Evolutionary conservation across 2,888 invertebrate species (phyloP).

Genomic region (Tipula lateralis): DNA sequence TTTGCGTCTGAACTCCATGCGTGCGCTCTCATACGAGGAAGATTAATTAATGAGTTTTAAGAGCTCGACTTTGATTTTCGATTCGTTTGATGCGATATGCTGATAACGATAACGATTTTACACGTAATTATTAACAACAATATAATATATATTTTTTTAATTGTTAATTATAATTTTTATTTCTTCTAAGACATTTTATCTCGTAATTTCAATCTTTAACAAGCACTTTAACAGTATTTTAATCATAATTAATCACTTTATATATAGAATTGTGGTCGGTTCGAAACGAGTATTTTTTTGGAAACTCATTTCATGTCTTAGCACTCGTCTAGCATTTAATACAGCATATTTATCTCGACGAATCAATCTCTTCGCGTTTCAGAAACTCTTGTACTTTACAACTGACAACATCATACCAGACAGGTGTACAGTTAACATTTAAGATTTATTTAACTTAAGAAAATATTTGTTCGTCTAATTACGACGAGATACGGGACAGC

Average conservation of each 20-base stretch:
- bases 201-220: neutral
- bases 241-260: neutral
- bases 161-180: neutral
- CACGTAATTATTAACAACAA: neutral
- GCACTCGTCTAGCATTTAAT: neutral
- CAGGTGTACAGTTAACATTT: neutral
- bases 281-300: neutral
- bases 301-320: neutral
- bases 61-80: neutral
- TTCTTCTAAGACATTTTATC: neutral
- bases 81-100: neutral
- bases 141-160: neutral
- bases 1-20: neutral
- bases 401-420: neutral
- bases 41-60: neutral
- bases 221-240: neutral
- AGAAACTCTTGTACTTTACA: neutral
- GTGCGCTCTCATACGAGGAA: neutral
- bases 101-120: neutral
- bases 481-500: conserved; percentile 4
- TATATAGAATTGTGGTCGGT: neutral
- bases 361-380: neutral
- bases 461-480: conserved; percentile 15
- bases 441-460: neutral
- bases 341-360: neutral